These are phyloP conservation scores for Heliconius congener DNA, from an alignment of 1,140 invertebrate genomes.

Conservation along the genomic window DNA sequence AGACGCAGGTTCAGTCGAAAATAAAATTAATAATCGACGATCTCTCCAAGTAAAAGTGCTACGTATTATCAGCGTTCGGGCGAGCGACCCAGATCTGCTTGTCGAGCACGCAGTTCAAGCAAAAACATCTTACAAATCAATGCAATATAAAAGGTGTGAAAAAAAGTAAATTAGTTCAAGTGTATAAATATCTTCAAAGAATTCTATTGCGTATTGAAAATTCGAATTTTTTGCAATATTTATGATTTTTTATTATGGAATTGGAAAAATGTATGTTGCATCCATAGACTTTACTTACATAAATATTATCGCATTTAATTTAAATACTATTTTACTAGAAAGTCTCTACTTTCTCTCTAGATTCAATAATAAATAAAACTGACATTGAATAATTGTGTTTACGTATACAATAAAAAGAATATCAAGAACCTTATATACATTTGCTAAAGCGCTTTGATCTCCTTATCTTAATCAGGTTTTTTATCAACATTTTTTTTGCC, in stretches of 20 bases:
- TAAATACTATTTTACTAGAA: neutral
- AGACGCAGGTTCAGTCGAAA: constrained; percentile 46
- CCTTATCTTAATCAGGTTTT: too few species aligned
- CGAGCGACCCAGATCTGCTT: constrained; percentile 67
- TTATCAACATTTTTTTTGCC: too few species aligned
- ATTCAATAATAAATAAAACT: too few species aligned
- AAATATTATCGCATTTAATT: neutral
- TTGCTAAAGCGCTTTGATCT: too few species aligned
- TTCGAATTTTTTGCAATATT: neutral
- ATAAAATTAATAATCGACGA: constrained; percentile 66
- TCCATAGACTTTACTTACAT: neutral
- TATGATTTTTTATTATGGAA: neutral
- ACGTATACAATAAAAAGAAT: too few species aligned
- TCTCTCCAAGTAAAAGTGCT: constrained; percentile 76
- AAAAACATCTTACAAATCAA: constrained; percentile 64
- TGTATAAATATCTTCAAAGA: neutral
- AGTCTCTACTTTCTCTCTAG: too few species aligned
- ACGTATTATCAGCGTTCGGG: constrained; percentile 67
- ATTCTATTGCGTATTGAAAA: neutral
- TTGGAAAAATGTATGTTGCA: neutral
- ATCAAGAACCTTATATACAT: too few species aligned
- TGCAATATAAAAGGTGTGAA: constrained; percentile 67
- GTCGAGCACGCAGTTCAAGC: constrained; percentile 48
- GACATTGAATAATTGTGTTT: too few species aligned
- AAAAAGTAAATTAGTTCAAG: constrained; percentile 52